Evolutionary conservation across 2,797 vertebrate genomes (phyloP), one percentile per base, ranked within the genome.

Genomic region (Lophotriccus pileatus): DNA sequence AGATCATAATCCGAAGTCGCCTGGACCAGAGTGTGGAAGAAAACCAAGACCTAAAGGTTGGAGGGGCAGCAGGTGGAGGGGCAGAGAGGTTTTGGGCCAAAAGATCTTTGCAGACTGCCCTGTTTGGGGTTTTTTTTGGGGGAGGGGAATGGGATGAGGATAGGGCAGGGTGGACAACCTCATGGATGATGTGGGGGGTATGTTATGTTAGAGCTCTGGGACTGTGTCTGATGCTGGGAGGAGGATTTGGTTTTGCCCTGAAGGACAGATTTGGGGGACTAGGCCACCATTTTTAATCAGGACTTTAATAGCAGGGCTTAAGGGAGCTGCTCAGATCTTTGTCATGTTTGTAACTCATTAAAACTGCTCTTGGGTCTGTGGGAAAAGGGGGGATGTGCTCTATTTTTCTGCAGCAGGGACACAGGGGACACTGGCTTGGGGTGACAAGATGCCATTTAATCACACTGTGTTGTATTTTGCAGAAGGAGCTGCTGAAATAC

Each of bases 1-100:
- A 99, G 99, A 98, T 99, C 94, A 98, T 99, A 95, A 98, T 98
- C 95, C 98, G 98, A 63, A 99, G 99, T 97, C 99, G 98, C 46
- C 98, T 99, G 96, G 99, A 99, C 97, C 99, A 99, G 97, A 99
- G 99, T 37, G 98, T 99, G 98, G 99, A 99, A 78, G 99, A 99
- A 95, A 98, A 98, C 94, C 98, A 98, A 93, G 98, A 99, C 56
- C 96, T 99, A 37, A 99, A 99, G 99, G 99, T 99, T 96, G 97
- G 95, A 63, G 18, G 10, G 9, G 15, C 18, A 41, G 8, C n/a
- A 37, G 36, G 3, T 30, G 52, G 69, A 82, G 21, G 67, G 72
- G 56, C 28, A 72, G 30, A 53, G 37, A 55, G 30, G 16, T 7
- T 75, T 62, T 32, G 50, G 34, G 32, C n/a, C 22, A 24, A 10